phyloP scores from a whole-genome alignment of 1,140 invertebrate genomes.

The Trypoxylus dichotomus region DNA sequence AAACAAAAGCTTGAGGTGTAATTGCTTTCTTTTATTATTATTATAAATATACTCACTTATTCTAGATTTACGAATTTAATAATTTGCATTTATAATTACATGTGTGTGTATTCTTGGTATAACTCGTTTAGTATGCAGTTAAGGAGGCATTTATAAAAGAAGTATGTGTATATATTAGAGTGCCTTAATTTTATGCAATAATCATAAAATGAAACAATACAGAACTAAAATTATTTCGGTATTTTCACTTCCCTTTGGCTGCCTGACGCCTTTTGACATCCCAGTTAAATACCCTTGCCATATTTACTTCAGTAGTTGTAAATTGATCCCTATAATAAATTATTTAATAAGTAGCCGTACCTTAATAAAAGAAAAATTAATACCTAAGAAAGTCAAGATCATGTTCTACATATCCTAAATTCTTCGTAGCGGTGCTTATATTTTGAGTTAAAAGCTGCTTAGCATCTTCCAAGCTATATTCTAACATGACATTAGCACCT shows the following conservation, averaged over 20 bases:
- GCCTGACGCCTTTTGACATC: slow-evolving; percentile 86
- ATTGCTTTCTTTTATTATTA: not conserved
- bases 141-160: not conserved
- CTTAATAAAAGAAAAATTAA: not conserved
- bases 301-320: slow-evolving; percentile 98
- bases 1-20: not conserved
- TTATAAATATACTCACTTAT: slow-evolving; percentile 22
- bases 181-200: slow-evolving; percentile 22
- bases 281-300: slow-evolving; percentile 96
- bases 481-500: slow-evolving; percentile 98
- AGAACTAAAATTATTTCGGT: not conserved
- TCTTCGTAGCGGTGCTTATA: slow-evolving; percentile 82
- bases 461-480: slow-evolving; percentile 93
- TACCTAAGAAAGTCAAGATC: slow-evolving; percentile 87
- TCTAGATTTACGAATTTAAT: slow-evolving; percentile 6
- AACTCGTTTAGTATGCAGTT: slow-evolving; percentile 17
- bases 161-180: slow-evolving; percentile 25
- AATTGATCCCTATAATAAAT: slow-evolving; percentile 83
- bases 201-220: slow-evolving; percentile 24
- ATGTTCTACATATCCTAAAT: slow-evolving; percentile 82
- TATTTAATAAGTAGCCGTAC: slow-evolving; percentile 1
- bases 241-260: slow-evolving; percentile 44
- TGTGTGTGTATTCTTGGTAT: not conserved
- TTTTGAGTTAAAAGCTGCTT: slow-evolving; percentile 85
- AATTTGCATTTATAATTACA: slow-evolving; percentile 11